Evolutionary conservation across 2,797 vertebrate genomes (phyloP), one percentile per base, ranked within the genome.

Genomic region (Melanotaenia parkinsoni): DNA sequence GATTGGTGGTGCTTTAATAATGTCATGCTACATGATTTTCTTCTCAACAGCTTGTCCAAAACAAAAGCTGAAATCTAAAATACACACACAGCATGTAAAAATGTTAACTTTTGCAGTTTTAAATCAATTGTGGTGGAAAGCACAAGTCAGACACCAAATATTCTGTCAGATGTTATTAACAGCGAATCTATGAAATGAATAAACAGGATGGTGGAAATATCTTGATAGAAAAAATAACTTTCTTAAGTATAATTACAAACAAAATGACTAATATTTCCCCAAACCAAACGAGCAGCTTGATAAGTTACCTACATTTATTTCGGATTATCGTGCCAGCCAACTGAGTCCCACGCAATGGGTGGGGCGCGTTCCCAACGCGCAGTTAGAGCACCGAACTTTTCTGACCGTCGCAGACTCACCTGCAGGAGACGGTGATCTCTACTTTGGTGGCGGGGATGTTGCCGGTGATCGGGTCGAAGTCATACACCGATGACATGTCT

Each of bases 401-500:
- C 66, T 9, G 51, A 33, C 59, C 53, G 0, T 51, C 58, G 1
- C 53, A 30, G 53, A 58, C 96, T 93, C 94, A 98, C 97, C 97
- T 97, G 96, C 97, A 98, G 51, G 97, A 99, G 74, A 98, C 97
- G 40, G 96, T 98, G 89, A 98, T 95, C 87, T 99, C 97, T 87
- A 99, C 97, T 90, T 97, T 97, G 72, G 97, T 98, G 82, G 97
- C 96, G 26, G 97, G 97, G 80, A 97, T 96, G 92, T 95, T 96
- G 65, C 95, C 96, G 65, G 94, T 94, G 79, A 98, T 94, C 66
- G 96, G 96, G 89, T 97, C 97, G 90, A 97, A 96, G 89, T 95
- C 94, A 81, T 95, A 95, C 89, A 96, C 94, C 79, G 96, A 96
- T 71, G 96, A 95, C 97, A 96, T 96, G 92, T 96, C 96, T 79